phyloP scores from a whole-genome alignment of 2,797 vertebrate genomes.

The Champsocephalus esox region DNA sequence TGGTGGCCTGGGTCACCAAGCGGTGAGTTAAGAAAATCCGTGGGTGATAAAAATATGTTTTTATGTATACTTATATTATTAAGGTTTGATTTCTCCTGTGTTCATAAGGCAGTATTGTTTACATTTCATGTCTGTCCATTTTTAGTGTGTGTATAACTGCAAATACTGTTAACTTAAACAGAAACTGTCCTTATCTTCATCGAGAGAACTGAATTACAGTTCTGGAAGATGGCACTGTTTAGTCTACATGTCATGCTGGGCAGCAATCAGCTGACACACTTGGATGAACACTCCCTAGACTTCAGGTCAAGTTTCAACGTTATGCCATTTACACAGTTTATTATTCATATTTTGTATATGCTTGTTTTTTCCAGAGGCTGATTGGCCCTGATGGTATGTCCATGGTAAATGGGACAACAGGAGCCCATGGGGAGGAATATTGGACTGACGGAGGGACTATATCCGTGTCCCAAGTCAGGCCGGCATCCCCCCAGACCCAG shows the following conservation, averaged over 20 bases:
- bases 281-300: background rate
- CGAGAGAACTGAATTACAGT: background rate
- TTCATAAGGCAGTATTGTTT: too few species aligned
- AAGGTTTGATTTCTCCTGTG: too few species aligned
- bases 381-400: conserved; percentile 93
- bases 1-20: conserved; percentile 80
- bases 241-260: conserved; percentile 17
- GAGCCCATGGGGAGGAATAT: conserved; percentile 90
- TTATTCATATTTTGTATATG: background rate
- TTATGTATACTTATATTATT: background rate
- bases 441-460: conserved; percentile 90
- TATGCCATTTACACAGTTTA: background rate
- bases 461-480: conserved; percentile 88
- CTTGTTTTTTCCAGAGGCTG: conserved; percentile 87
- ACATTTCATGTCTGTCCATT: too few species aligned
- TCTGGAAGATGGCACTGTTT: conserved; percentile 21
- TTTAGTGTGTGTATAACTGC: too few species aligned
- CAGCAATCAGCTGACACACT: too few species aligned
- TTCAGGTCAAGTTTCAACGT: too few species aligned
- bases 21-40: conserved; percentile 66
- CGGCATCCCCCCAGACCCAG: conserved; percentile 82
- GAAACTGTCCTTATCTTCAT: background rate
- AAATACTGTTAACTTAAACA: background rate
- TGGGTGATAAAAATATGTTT: background rate
- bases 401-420: conserved; percentile 92